Conservation (phyloP, 2,113 vertebrate genomes). For the Neogale vison region DNA sequence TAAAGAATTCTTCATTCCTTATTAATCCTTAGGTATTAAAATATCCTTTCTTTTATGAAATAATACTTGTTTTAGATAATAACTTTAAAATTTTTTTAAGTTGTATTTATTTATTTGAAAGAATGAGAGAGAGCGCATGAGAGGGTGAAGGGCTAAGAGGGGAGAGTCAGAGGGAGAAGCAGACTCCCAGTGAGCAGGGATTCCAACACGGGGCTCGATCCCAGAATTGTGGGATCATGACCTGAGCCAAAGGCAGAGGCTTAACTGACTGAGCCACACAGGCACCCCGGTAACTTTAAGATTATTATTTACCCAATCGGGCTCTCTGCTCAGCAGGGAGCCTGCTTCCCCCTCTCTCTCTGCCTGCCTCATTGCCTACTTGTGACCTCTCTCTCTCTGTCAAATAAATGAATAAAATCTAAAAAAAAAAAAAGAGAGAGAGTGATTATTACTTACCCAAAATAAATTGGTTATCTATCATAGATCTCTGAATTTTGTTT, state of each 20-base stretch:
- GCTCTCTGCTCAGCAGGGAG: no score
- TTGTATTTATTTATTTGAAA: not conserved
- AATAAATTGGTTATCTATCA: not conserved
- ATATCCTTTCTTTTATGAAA: constrained; percentile 32
- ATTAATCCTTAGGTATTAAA: constrained; percentile 10
- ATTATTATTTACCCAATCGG: not conserved
- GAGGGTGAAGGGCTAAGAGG: not conserved
- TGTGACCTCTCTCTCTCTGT: no score
- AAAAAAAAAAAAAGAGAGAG: no score
- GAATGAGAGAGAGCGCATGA: no score
- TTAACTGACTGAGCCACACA: no score
- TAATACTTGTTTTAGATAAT: not conserved
- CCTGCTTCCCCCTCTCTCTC: no score
- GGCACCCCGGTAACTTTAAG: not conserved
- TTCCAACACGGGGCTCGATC: not conserved
- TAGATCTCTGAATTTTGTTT: not conserved
- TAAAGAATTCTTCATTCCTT: not conserved
- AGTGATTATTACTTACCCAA: not conserved
- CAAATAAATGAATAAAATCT: no score
- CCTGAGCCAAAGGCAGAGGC: not conserved
- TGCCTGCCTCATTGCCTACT: no score
- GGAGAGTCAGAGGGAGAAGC: not conserved
- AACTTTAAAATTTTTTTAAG: not conserved
- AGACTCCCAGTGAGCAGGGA: not conserved
- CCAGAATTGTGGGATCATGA: not conserved